A percentile compares a stretch with the other conserved stretches of the same genome.
Evolutionary conservation across 2,888 invertebrate species (phyloP).

Genomic region (Zelleria hepariella): DNA sequence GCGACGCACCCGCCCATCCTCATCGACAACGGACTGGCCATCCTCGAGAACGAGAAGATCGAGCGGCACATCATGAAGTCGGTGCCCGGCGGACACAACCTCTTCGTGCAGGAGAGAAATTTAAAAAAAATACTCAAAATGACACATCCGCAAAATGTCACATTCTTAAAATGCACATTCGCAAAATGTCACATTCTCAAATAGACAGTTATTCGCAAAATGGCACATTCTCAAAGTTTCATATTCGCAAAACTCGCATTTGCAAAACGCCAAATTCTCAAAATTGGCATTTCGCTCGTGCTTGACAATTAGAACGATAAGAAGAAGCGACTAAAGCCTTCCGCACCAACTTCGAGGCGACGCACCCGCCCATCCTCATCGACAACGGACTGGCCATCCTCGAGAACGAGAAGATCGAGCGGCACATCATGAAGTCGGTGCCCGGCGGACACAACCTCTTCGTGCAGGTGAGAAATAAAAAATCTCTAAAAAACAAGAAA

Average conservation of each 20-base stretch:
- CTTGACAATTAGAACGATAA: too few relatives aligned
- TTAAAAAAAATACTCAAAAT: too few relatives aligned
- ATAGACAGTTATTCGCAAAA: too few relatives aligned
- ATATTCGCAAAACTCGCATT: too few relatives aligned
- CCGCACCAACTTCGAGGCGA: slow-evolving; percentile 95
- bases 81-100: slow-evolving; percentile 94
- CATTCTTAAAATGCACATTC: too few relatives aligned
- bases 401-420: slow-evolving; percentile 95
- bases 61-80: slow-evolving; percentile 97
- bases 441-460: slow-evolving; percentile 96
- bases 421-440: slow-evolving; percentile 96
- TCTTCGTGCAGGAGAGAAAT: slow-evolving; percentile 92
- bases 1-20: slow-evolving; percentile 95
- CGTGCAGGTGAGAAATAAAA: slow-evolving; percentile 89
- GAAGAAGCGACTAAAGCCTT: slow-evolving; percentile 93
- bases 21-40: slow-evolving; percentile 93
- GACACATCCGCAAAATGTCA: too few relatives aligned
- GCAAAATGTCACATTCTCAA: too few relatives aligned
- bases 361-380: slow-evolving; percentile 93
- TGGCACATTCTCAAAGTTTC: too few relatives aligned
- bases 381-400: slow-evolving; percentile 93
- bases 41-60: slow-evolving; percentile 95
- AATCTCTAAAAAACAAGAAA: too few relatives aligned
- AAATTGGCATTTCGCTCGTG: too few relatives aligned
- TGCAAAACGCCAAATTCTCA: too few relatives aligned